Evolutionary conservation across 2,113 vertebrate species (phyloP).

Genomic region (Meles meles): DNA sequence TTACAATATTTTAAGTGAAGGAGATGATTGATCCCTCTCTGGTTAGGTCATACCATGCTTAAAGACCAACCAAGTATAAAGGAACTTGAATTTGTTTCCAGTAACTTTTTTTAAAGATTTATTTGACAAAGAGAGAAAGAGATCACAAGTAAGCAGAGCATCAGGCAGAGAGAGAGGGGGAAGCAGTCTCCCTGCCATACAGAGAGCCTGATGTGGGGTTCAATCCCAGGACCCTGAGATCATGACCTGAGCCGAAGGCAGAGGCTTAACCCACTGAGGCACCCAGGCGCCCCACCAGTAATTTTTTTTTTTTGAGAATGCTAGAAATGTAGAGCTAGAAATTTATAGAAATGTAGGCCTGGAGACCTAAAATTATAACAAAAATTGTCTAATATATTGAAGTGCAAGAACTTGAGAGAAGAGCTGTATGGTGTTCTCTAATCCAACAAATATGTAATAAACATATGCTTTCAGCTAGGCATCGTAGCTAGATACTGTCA

Average conservation of each 20-base stretch:
- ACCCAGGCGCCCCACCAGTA: too few species aligned
- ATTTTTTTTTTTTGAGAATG: not conserved
- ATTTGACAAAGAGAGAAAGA: too few species aligned
- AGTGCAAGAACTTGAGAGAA: not conserved
- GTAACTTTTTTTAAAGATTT: not conserved
- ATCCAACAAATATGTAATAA: not conserved
- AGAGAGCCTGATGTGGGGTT: too few species aligned
- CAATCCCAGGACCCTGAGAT: too few species aligned
- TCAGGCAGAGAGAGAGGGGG: too few species aligned
- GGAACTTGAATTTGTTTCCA: not conserved
- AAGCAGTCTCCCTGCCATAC: too few species aligned
- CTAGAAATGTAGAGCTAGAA: not conserved
- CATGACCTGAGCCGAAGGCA: too few species aligned
- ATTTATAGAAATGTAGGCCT: not conserved
- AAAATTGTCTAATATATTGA: not conserved
- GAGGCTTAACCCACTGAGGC: too few species aligned
- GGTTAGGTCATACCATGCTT: not conserved
- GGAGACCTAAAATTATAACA: not conserved
- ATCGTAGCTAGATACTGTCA: not conserved
- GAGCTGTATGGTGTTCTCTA: not conserved
- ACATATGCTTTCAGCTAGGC: not conserved
- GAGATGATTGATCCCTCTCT: not conserved
- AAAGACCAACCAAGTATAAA: not conserved
- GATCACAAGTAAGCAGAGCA: too few species aligned
- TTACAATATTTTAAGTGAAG: not conserved